These are phyloP conservation scores for Habrosyne pyritoides DNA, from an alignment of 2,888 invertebrate species.

Conservation along the genomic window DNA sequence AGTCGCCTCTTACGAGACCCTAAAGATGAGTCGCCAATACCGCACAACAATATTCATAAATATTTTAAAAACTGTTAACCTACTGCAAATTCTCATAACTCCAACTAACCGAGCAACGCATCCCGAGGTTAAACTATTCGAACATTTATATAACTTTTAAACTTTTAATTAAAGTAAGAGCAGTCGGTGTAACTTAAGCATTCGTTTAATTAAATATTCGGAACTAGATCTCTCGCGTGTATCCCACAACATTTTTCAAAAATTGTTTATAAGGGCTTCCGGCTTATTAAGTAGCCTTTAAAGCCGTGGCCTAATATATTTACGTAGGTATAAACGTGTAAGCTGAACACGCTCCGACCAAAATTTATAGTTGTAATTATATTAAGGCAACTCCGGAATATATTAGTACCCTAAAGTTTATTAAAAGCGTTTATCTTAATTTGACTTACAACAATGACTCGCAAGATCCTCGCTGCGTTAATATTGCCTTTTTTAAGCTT, in stretches of 20 bases:
- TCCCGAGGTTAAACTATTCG: not conserved
- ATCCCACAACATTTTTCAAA: not conserved
- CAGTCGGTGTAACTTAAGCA: not conserved
- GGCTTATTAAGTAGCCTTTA: slow-evolving; percentile 1
- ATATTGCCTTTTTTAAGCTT: not conserved
- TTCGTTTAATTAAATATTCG: not conserved
- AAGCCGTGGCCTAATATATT: not conserved
- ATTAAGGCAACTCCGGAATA: slow-evolving; percentile 9
- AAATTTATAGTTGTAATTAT: slow-evolving; percentile 16
- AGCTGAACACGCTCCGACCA: slow-evolving; percentile 8
- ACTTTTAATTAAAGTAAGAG: slow-evolving; percentile 2
- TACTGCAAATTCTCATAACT: no score
- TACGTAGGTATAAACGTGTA: slow-evolving; percentile 2
- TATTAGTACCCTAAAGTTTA: slow-evolving; percentile 10
- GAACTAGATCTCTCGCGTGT: not conserved
- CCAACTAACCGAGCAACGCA: not conserved
- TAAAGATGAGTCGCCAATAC: no score
- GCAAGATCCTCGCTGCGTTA: not conserved
- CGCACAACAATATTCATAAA: no score
- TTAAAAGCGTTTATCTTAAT: slow-evolving; percentile 10
- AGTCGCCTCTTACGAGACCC: no score
- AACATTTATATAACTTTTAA: not conserved
- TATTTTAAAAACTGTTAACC: no score
- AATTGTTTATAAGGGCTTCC: slow-evolving; percentile 7
- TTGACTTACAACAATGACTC: slow-evolving; percentile 7